phyloP scores from a whole-genome alignment of 2,113 vertebrate species.

The Apodemus sylvaticus region DNA sequence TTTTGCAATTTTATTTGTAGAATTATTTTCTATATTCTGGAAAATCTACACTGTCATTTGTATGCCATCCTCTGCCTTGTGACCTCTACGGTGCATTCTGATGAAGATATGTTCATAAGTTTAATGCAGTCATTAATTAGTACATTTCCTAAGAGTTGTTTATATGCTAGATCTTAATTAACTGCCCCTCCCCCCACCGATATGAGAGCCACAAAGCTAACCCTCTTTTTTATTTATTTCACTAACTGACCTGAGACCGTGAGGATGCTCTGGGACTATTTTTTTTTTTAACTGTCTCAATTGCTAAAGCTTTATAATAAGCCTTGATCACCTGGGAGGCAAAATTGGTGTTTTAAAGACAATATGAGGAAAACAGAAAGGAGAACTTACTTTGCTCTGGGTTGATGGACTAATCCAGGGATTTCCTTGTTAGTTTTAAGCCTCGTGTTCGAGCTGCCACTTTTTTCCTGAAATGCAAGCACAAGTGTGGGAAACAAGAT shows the following conservation, averaged over 20 bases:
- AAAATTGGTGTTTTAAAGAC: slow-evolving; percentile 18
- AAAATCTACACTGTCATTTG: background rate
- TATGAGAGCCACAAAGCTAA: background rate
- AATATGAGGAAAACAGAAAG: background rate
- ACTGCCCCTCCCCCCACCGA: background rate
- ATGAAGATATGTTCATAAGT: slow-evolving; percentile 8
- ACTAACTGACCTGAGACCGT: background rate
- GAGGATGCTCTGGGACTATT: background rate
- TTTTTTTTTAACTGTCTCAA: background rate
- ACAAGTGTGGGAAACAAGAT: slow-evolving; percentile 54
- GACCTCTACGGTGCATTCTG: background rate
- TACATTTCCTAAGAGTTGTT: background rate
- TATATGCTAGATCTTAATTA: background rate
- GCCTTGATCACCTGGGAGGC: background rate
- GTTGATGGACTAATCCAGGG: slow-evolving; percentile 89
- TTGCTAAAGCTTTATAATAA: background rate
- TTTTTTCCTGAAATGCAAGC: slow-evolving; percentile 89
- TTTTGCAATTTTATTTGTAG: background rate
- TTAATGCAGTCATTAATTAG: background rate
- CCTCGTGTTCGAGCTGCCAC: slow-evolving; percentile 87
- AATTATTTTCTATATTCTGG: background rate
- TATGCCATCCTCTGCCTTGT: background rate
- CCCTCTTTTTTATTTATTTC: background rate
- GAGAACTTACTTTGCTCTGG: slow-evolving; percentile 89
- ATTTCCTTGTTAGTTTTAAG: slow-evolving; percentile 89